A percentile compares a stretch with the other conserved stretches of the same genome.
Conservation (phyloP, 2,113 vertebrate species). For the Engraulis encrasicolus region DNA sequence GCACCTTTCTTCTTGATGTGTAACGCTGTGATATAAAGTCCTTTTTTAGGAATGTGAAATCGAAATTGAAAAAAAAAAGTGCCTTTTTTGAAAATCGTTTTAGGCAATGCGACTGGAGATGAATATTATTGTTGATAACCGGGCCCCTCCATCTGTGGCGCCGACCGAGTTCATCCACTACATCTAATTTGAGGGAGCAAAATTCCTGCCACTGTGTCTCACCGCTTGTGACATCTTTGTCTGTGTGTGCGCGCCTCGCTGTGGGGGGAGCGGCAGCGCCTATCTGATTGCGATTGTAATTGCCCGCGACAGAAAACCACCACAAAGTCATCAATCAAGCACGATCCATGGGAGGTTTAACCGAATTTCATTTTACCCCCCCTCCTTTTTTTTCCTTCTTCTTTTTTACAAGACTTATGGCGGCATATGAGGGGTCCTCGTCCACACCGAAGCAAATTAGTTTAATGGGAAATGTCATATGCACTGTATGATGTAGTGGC, state of each 20-base stretch:
- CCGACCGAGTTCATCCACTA: constrained; percentile 31
- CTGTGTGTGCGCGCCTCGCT: constrained; percentile 30
- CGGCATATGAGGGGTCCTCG: constrained; percentile 52
- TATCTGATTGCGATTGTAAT: constrained; percentile 67
- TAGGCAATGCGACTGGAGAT: constrained; percentile 39
- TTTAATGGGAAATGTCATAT: constrained; percentile 54
- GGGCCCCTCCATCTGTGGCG: constrained; percentile 39
- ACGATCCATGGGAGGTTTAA: constrained; percentile 59
- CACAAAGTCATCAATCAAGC: constrained; percentile 67
- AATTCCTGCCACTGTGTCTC: constrained; percentile 50
- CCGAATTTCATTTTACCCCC: constrained; percentile 62
- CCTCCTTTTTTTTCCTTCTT: too few species aligned
- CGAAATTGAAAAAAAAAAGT: too few species aligned
- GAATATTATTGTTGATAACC: constrained; percentile 49
- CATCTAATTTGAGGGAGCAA: constrained; percentile 56
- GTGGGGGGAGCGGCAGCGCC: constrained; percentile 36
- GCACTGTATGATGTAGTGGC: constrained; percentile 32
- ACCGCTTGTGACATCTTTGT: constrained; percentile 48
- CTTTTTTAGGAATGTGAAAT: constrained; percentile 25
- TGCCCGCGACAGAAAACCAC: constrained; percentile 59
- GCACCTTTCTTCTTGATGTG: neutral
- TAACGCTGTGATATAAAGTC: constrained; percentile 9
- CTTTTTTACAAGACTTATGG: constrained; percentile 53
- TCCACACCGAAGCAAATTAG: constrained; percentile 46
- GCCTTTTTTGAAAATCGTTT: constrained; percentile 20